Conservation (phyloP, 1,140 invertebrate species). For the Atta colombica region DNA sequence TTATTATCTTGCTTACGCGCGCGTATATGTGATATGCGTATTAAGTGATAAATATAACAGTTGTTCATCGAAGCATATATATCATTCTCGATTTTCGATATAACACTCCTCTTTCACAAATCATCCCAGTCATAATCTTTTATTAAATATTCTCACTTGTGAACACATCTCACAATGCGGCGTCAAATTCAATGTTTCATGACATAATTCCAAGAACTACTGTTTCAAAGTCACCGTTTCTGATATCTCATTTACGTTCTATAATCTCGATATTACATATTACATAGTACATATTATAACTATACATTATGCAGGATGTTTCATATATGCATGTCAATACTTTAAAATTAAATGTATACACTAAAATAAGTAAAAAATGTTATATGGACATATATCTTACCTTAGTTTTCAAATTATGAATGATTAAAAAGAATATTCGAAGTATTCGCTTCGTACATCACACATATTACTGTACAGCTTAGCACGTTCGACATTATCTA, state of each 20-base stretch:
- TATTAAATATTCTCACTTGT: background rate
- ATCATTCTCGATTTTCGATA: constrained; percentile 5
- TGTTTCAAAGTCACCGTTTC: background rate
- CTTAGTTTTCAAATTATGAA: too few relatives aligned
- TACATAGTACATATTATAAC: background rate
- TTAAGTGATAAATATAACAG: constrained; percentile 25
- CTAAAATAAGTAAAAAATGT: too few relatives aligned
- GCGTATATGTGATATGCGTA: too few relatives aligned
- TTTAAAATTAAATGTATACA: too few relatives aligned
- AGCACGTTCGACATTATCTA: too few relatives aligned
- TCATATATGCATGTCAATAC: background rate
- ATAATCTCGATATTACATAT: background rate
- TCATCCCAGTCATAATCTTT: background rate
- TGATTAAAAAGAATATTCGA: too few relatives aligned
- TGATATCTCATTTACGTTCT: constrained; percentile 10
- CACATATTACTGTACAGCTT: too few relatives aligned
- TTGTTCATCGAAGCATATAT: background rate
- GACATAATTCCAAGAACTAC: background rate
- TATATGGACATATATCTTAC: too few relatives aligned
- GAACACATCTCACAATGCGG: background rate
- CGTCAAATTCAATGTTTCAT: background rate
- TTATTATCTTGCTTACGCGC: background rate
- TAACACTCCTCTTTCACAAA: background rate
- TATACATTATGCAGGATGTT: background rate
- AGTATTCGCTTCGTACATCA: too few relatives aligned